Evolutionary conservation across 2,797 vertebrate genomes (phyloP).

Genomic region (Macropodus opercularis): DNA sequence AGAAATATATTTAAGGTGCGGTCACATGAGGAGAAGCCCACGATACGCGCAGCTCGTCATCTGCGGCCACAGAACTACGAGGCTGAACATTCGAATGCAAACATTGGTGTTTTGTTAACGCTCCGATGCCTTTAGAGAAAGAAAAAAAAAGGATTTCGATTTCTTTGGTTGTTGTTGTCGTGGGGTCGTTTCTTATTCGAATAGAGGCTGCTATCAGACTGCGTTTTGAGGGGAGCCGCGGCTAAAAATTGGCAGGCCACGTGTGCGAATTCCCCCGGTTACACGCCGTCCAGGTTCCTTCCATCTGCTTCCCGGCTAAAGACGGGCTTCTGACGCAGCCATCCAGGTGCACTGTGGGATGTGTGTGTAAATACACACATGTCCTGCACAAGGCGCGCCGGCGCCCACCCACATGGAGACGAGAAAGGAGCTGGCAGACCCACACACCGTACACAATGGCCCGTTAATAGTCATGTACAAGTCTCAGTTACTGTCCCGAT

Average conservation of each 20-base stretch:
- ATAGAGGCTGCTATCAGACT: constrained; percentile 46
- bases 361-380: constrained; percentile 50
- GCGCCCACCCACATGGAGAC: constrained; percentile 36
- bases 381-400: constrained; percentile 34
- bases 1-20: constrained; percentile 27
- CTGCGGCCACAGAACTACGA: constrained; percentile 5
- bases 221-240: constrained; percentile 46
- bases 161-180: too few relatives aligned
- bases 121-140: constrained; percentile 20
- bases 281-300: constrained; percentile 51
- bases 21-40: constrained; percentile 9
- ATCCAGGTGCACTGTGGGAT: constrained; percentile 71
- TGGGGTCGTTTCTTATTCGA: background rate
- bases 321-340: constrained; percentile 56
- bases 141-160: constrained; percentile 27
- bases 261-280: constrained; percentile 46
- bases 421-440: constrained; percentile 30
- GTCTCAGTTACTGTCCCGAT: constrained; percentile 23
- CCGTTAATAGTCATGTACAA: constrained; percentile 27
- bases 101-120: constrained; percentile 23
- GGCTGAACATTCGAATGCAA: constrained; percentile 12
- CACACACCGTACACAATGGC: constrained; percentile 8
- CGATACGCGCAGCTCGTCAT: constrained; percentile 12
- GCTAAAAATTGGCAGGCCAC: constrained; percentile 50
- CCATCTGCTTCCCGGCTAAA: constrained; percentile 72